Evolutionary conservation across 2,113 vertebrate genomes (phyloP).

Genomic region (Jacana jacana): DNA sequence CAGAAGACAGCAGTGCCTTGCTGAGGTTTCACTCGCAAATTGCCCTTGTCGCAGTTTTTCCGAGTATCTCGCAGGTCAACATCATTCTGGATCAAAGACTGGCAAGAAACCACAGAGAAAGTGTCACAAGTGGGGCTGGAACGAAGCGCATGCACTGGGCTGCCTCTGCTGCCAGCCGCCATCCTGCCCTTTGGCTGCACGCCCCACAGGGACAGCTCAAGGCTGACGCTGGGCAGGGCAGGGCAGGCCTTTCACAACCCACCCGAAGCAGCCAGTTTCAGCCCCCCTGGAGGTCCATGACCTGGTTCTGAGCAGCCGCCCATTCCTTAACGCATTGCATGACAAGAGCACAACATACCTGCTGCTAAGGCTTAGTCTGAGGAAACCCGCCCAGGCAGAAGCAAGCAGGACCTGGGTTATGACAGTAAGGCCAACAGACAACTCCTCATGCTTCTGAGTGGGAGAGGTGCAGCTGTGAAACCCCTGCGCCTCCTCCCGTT

Average conservation of each 20-base stretch:
- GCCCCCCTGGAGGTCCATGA: neutral
- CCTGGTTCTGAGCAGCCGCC: neutral
- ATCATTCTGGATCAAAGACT: conserved; percentile 92
- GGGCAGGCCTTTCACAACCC: neutral
- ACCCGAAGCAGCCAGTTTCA: neutral
- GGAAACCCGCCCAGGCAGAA: neutral
- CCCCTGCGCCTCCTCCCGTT: neutral
- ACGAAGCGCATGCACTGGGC: rapidly evolving
- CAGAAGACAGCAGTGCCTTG: conserved; percentile 92
- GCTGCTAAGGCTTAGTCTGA: neutral
- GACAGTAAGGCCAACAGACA: neutral
- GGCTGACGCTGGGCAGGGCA: neutral
- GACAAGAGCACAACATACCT: neutral
- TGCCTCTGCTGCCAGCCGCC: neutral
- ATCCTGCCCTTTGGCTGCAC: neutral
- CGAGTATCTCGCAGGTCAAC: conserved; percentile 91
- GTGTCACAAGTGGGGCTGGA: neutral
- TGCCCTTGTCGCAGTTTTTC: conserved; percentile 88
- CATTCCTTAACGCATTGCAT: neutral
- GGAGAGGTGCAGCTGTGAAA: neutral
- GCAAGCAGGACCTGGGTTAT: rapidly evolving
- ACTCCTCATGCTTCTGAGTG: neutral
- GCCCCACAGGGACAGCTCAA: neutral
- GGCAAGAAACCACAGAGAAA: neutral
- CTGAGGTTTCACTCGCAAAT: conserved; percentile 87